phyloP scores from a whole-genome alignment of 92 coral and sea anemone genomes.

The Zoanthus solanderi region DNA sequence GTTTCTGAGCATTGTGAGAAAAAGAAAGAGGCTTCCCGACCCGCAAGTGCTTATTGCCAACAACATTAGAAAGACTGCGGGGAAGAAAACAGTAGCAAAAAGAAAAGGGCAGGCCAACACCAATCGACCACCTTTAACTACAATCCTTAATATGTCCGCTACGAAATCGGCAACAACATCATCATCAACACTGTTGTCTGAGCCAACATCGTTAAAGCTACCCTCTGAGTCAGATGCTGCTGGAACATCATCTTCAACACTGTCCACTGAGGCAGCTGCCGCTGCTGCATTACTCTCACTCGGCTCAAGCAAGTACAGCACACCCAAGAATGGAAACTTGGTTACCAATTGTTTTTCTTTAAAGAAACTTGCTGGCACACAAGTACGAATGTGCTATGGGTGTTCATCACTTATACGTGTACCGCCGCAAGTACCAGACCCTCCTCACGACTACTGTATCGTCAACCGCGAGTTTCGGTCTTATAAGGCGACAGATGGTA shows the following conservation, averaged over 20 bases:
- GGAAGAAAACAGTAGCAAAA: too few relatives aligned
- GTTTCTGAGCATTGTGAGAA: slow-evolving; percentile 35
- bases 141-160: too few relatives aligned
- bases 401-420: slow-evolving; percentile 23
- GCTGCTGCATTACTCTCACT: neutral
- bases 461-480: slow-evolving; percentile 30
- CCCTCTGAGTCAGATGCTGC: too few relatives aligned
- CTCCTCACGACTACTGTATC: slow-evolving; percentile 17
- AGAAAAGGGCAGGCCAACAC: too few relatives aligned
- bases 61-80: slow-evolving; percentile 30
- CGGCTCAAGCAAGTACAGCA: neutral
- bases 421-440: slow-evolving; percentile 43
- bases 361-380: slow-evolving; percentile 39
- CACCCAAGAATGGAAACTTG: neutral
- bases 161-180: too few relatives aligned
- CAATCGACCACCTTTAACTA: too few relatives aligned
- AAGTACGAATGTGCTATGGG: slow-evolving; percentile 20
- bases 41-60: slow-evolving; percentile 26
- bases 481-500: slow-evolving; percentile 55
- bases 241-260: too few relatives aligned
- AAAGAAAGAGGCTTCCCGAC: slow-evolving; percentile 50
- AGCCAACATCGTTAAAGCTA: too few relatives aligned
- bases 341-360: slow-evolving; percentile 14
- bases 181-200: too few relatives aligned
- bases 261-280: neutral